Percentiles rank a stretch among this genome's conserved stretches.
Conservation (phyloP, 2,797 vertebrate genomes). For the Rhinatrema bivittatum region DNA sequence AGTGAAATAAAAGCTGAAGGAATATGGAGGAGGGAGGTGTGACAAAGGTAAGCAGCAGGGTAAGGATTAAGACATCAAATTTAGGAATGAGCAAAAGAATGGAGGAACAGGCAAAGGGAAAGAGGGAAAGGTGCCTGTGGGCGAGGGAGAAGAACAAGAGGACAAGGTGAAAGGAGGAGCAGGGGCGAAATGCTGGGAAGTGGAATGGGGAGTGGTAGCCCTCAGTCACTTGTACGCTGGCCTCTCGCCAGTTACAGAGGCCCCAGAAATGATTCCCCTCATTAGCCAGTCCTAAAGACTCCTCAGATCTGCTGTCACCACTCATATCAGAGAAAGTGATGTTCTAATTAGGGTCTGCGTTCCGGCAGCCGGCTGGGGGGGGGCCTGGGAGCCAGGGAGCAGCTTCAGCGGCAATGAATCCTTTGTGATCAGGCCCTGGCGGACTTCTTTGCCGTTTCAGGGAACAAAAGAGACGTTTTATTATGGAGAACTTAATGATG, state of each 20-base stretch:
- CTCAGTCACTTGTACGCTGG: too few relatives aligned
- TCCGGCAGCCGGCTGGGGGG: neutral
- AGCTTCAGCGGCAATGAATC: slow-evolving; percentile 5
- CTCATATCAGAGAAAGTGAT: neutral
- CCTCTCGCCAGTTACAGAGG: too few relatives aligned
- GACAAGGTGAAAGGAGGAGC: too few relatives aligned
- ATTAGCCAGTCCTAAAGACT: slow-evolving; percentile 1
- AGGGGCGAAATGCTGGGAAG: too few relatives aligned
- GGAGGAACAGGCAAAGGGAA: neutral
- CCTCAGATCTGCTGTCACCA: neutral
- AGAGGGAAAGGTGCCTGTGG: neutral
- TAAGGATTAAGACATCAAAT: too few relatives aligned
- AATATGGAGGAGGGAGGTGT: too few relatives aligned
- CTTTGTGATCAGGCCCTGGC: neutral
- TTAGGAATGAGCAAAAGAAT: neutral
- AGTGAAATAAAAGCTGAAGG: too few relatives aligned
- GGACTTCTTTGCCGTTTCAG: neutral
- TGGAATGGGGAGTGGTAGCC: too few relatives aligned
- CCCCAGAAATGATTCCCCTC: too few relatives aligned
- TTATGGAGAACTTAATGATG: slow-evolving; percentile 6
- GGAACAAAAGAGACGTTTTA: neutral
- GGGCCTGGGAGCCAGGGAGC: neutral
- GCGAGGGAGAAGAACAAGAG: neutral
- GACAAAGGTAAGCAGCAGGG: too few relatives aligned
- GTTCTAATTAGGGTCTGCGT: slow-evolving; percentile 4